These are phyloP conservation scores for Ethmia dodecea DNA, from an alignment of 2,888 invertebrate genomes.

Conservation along the genomic window DNA sequence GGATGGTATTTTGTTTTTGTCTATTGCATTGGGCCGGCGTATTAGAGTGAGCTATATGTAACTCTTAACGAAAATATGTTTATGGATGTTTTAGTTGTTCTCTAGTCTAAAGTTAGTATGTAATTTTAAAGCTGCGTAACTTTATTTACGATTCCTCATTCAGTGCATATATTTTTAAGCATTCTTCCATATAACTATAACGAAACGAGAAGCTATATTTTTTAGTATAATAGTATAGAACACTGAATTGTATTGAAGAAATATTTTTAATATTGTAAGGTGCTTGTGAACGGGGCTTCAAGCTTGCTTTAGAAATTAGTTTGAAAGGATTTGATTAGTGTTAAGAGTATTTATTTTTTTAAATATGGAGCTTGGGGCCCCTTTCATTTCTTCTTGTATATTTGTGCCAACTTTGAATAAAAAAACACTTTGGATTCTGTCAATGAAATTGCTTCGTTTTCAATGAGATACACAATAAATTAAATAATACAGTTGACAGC, in stretches of 20 bases:
- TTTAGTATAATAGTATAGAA: conserved; percentile 49
- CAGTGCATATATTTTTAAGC: conserved; percentile 50
- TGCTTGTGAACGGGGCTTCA: conserved; percentile 58
- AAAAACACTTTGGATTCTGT: no score
- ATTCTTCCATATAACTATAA: conserved; percentile 60
- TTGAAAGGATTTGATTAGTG: conserved; percentile 62
- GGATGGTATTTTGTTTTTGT: conserved; percentile 44
- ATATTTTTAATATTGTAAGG: conserved; percentile 49
- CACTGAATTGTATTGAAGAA: conserved; percentile 31
- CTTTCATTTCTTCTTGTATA: conserved; percentile 43
- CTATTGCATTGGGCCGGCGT: conserved; percentile 35
- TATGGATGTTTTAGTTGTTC: conserved; percentile 60
- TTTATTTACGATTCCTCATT: conserved; percentile 37
- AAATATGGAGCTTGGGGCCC: conserved; percentile 40
- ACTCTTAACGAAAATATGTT: conserved; percentile 43
- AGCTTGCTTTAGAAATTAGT: conserved; percentile 47
- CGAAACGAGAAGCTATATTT: conserved; percentile 60
- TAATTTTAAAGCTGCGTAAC: conserved; percentile 32
- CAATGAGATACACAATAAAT: no score
- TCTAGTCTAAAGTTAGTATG: conserved; percentile 69
- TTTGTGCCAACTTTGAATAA: conserved; percentile 63
- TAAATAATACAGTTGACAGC: no score
- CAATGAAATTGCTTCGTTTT: no score
- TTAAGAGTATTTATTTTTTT: conserved; percentile 62
- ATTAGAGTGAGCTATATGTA: conserved; percentile 48